Evolutionary conservation across 2,888 invertebrate genomes (phyloP), one percentile per base, ranked within the genome.

Genomic region (Xestia xanthographa): DNA sequence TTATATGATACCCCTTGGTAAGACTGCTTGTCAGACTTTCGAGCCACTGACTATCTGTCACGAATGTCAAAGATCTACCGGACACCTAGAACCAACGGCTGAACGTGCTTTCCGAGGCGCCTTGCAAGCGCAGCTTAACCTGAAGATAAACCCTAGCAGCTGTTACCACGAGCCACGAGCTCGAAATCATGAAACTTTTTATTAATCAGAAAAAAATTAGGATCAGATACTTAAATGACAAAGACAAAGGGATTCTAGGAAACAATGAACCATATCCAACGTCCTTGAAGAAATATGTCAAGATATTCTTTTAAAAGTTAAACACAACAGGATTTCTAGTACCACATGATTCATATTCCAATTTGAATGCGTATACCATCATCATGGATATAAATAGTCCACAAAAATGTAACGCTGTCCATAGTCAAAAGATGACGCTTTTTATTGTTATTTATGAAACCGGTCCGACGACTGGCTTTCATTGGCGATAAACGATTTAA

Each of bases 361-460:
- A 68, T 63, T 48, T 56, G 68, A 76, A 60, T 77, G 62, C 66
- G 62, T 70, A 72, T 73, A 66, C 58, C 60, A 75, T 71, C 63
- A 75, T 80, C 85, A 79, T 69, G 58, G 45, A 73, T 86, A 86
- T 76, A 86, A 84, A 86, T 86, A 86, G 75, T 72, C n/a, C 68
- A 63, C 74, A 67, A 79, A 82, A 76, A 82, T 74, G 66, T 79
- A 66, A 72, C 73, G 62, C 70, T 66, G 69, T 26, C 66, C 66
- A 69, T 70, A 80, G 76, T 74, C 75, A 75, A 82, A 76, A 86
- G 82, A 82, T 82, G 79, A 78, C 56, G 73, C 67, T 72, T 75
- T 77, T 84, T 86, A 75, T 86, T 86, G 66, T 82, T 83, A 83
- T 79, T 82, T 77, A 78, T 70, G 70, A 65, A 84, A 86, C 87